A percentile compares a stretch with the other conserved stretches of the same genome.
Conservation (phyloP, 1,140 invertebrate species). For the Apis mellifera region DNA sequence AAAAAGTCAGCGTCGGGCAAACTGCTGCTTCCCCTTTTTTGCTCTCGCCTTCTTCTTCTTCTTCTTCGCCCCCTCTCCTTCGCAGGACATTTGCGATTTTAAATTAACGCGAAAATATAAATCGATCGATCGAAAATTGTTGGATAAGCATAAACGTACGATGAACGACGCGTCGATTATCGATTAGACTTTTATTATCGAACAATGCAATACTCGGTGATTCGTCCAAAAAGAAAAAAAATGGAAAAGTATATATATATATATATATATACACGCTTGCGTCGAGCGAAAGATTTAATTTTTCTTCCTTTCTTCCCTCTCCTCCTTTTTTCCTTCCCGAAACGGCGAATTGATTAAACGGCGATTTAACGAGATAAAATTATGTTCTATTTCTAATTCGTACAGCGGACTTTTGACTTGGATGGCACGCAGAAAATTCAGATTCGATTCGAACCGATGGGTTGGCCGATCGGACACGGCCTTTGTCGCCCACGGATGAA, state of each 20-base stretch:
- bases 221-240: background rate
- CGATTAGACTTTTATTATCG: background rate
- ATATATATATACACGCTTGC: too few relatives aligned
- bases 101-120: background rate
- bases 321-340: too few relatives aligned
- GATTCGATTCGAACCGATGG: slow-evolving; percentile 65
- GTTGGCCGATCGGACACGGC: slow-evolving; percentile 62
- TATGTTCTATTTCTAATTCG: too few relatives aligned
- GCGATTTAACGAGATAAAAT: too few relatives aligned
- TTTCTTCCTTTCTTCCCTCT: too few relatives aligned
- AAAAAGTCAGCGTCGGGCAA: slow-evolving; percentile 37
- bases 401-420: background rate
- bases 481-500: slow-evolving; percentile 52
- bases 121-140: too few relatives aligned
- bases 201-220: background rate
- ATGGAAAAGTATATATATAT: too few relatives aligned
- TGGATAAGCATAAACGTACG: too few relatives aligned
- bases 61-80: background rate
- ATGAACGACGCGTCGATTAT: background rate
- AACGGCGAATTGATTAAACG: too few relatives aligned
- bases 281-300: too few relatives aligned
- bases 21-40: slow-evolving; percentile 13
- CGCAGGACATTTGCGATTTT: slow-evolving; percentile 29
- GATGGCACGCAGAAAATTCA: slow-evolving; percentile 24
- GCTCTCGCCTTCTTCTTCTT: background rate